Evolutionary conservation across 2,113 vertebrate genomes (phyloP).

Genomic region (Ailurus styani): DNA sequence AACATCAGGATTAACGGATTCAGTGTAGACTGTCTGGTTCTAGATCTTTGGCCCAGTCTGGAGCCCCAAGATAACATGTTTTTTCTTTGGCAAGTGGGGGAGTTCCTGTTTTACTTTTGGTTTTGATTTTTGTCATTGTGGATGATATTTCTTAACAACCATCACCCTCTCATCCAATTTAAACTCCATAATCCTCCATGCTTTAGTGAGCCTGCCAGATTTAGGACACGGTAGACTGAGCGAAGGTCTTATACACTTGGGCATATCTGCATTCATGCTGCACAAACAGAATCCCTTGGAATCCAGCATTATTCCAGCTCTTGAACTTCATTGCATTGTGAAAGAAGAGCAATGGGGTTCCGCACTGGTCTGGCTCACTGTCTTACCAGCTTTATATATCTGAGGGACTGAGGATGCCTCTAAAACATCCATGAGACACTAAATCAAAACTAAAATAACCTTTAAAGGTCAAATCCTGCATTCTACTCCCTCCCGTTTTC

Average conservation of each 20-base stretch:
- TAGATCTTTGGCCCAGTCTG: not conserved
- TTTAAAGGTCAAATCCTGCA: not conserved
- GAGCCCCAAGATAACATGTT: not conserved
- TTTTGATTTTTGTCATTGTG: not conserved
- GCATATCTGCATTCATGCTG: not conserved
- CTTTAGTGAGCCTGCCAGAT: slow-evolving; percentile 42
- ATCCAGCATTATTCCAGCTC: not conserved
- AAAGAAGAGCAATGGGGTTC: not conserved
- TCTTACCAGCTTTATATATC: not conserved
- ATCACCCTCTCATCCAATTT: slow-evolving; percentile 34
- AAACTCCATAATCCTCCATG: slow-evolving; percentile 41
- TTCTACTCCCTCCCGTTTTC: not conserved
- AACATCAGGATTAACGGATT: not conserved
- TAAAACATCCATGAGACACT: not conserved
- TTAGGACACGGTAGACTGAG: slow-evolving; percentile 19
- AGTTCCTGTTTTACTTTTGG: not conserved
- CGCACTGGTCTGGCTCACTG: not conserved
- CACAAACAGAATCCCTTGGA: not conserved
- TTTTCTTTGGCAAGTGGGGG: not conserved
- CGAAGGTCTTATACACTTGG: slow-evolving; percentile 23
- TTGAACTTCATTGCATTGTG: not conserved
- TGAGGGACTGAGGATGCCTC: not conserved
- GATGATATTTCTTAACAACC: not conserved
- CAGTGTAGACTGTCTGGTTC: not conserved
- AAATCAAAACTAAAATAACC: not conserved